A percentile compares a stretch with the other conserved stretches of the same genome.
These are phyloP conservation scores for Xiphophorus couchianus DNA, from an alignment of 2,113 vertebrate genomes.

Conservation along the genomic window DNA sequence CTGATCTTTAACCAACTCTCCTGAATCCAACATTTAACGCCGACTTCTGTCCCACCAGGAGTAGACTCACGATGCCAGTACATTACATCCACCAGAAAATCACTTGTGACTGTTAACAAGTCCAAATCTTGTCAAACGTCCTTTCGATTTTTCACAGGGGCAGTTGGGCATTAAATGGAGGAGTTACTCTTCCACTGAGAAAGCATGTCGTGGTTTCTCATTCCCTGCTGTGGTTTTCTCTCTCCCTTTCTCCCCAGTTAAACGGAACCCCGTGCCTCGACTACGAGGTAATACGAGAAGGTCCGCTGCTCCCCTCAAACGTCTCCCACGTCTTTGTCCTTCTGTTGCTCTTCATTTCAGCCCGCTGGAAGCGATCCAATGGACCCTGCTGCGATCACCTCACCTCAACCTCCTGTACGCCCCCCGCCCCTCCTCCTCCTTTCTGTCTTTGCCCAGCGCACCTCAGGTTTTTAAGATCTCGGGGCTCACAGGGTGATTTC, in stretches of 20 bases:
- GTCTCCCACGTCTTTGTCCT: slow-evolving; percentile 35
- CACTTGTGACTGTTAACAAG: slow-evolving; percentile 48
- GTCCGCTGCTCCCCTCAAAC: slow-evolving; percentile 22
- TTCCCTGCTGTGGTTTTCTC: not conserved
- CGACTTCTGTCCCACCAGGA: not conserved
- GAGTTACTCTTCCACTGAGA: slow-evolving; percentile 34
- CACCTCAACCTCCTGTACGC: not conserved
- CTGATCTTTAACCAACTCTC: too few relatives aligned
- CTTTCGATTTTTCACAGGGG: slow-evolving; percentile 43
- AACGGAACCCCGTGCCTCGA: slow-evolving; percentile 23
- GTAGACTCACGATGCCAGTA: not conserved
- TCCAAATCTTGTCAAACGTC: slow-evolving; percentile 18
- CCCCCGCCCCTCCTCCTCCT: not conserved
- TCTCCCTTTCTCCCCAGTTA: slow-evolving; percentile 16
- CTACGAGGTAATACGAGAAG: slow-evolving; percentile 31
- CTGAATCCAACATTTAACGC: not conserved
- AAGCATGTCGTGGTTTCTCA: slow-evolving; percentile 23
- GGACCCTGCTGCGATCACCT: slow-evolving; percentile 18
- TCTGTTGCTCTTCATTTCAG: slow-evolving; percentile 29
- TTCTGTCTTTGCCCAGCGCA: slow-evolving; percentile 31
- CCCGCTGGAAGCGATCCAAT: slow-evolving; percentile 30
- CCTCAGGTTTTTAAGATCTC: slow-evolving; percentile 62
- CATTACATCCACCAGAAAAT: slow-evolving; percentile 26
- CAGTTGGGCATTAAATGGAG: slow-evolving; percentile 50
- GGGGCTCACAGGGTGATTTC: slow-evolving; percentile 69